These are phyloP conservation scores for Empidonax traillii DNA, from an alignment of 2,113 vertebrate genomes.

Conservation along the genomic window DNA sequence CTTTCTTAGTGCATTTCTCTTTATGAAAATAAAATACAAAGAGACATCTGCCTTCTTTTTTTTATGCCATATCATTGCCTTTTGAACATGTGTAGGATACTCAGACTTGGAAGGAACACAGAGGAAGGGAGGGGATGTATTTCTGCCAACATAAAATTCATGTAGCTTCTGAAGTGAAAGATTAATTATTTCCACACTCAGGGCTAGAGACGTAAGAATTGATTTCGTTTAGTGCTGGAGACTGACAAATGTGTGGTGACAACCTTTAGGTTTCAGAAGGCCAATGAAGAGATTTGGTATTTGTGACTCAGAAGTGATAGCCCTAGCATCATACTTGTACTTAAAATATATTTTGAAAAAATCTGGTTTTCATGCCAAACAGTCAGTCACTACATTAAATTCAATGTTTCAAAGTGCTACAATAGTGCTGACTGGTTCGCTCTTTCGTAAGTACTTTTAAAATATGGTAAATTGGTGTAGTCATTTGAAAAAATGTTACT, in stretches of 20 bases:
- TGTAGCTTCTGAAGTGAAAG: not conserved
- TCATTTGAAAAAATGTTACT: not conserved
- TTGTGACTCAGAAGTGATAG: not conserved
- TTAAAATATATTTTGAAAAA: not conserved
- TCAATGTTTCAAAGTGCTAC: not conserved
- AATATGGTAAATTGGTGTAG: not conserved
- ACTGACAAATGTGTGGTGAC: not conserved
- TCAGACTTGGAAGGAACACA: not conserved
- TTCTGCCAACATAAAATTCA: not conserved
- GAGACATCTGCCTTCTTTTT: not conserved
- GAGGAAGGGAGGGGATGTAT: not conserved
- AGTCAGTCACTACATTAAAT: not conserved
- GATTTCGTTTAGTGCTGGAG: not conserved
- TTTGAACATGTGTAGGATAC: not conserved
- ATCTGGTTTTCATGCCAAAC: not conserved
- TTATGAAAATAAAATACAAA: not conserved
- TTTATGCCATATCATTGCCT: not conserved
- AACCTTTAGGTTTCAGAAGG: not conserved
- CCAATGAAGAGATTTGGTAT: not conserved
- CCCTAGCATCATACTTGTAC: not conserved
- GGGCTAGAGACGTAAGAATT: not conserved
- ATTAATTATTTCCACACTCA: not conserved
- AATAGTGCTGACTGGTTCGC: not conserved
- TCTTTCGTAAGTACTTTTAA: not conserved
- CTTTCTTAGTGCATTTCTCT: not conserved